These are phyloP conservation scores for Lagodon rhomboides DNA, from an alignment of 2,797 vertebrate species.

Conservation along the genomic window DNA sequence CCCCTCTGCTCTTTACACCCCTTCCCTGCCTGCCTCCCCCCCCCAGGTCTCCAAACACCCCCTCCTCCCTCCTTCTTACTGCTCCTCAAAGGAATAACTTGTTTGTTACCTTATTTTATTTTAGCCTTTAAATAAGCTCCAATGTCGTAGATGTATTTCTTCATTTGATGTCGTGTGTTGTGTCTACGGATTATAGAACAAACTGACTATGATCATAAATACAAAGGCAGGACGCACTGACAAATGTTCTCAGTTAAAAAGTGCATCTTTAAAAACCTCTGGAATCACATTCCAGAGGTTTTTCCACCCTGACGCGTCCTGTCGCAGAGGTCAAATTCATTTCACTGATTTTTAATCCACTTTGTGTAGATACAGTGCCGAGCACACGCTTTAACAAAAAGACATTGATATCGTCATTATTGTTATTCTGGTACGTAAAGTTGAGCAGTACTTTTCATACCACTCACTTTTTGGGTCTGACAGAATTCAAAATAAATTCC, in stretches of 20 bases:
- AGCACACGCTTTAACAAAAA: conserved; percentile 21
- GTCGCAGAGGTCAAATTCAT: background rate
- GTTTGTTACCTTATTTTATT: background rate
- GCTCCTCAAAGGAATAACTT: conserved; percentile 15
- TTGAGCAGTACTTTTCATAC: conserved; percentile 22
- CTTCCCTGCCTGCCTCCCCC: background rate
- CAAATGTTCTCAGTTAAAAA: background rate
- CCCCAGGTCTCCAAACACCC: conserved; percentile 6
- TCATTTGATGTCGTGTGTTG: background rate
- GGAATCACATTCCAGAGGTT: background rate
- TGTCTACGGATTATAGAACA: background rate
- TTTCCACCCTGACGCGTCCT: background rate
- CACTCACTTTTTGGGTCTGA: conserved; percentile 34
- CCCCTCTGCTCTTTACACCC: background rate
- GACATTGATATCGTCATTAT: conserved; percentile 17
- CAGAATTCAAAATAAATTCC: conserved; percentile 48
- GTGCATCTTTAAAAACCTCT: background rate
- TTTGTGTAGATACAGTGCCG: background rate
- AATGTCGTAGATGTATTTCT: background rate
- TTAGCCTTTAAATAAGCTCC: background rate
- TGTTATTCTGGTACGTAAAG: conserved; percentile 4
- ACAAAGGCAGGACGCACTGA: background rate
- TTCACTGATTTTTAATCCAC: background rate
- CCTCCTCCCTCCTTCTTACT: background rate
- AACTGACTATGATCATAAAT: background rate